Evolutionary conservation across 2,797 vertebrate genomes (phyloP).

Genomic region (Danio aesculapii): DNA sequence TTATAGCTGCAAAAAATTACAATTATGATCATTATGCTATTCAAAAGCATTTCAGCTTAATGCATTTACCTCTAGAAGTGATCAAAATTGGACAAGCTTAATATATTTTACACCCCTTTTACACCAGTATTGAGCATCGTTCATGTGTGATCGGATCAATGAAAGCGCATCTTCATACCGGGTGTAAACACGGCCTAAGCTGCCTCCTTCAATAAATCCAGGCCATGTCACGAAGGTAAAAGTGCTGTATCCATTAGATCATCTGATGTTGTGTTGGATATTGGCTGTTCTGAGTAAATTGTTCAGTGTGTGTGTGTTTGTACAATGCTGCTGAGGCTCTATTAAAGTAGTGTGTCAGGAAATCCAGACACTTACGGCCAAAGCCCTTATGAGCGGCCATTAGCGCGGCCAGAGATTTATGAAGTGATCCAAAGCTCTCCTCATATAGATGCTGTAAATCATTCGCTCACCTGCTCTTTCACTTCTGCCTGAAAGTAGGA

Average conservation of each 20-base stretch:
- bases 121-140: too few species aligned
- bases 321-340: conserved; percentile 25
- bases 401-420: conserved; percentile 57
- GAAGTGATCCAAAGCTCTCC: conserved; percentile 48
- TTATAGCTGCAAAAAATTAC: too few species aligned
- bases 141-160: too few species aligned
- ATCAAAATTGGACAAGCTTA: too few species aligned
- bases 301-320: conserved; percentile 9
- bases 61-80: too few species aligned
- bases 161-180: too few species aligned
- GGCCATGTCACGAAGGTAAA: conserved; percentile 13
- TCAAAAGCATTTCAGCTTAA: too few species aligned
- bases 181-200: background rate
- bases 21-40: too few species aligned
- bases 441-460: conserved; percentile 43
- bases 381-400: conserved; percentile 56
- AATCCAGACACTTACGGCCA: conserved; percentile 55
- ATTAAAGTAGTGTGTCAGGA: conserved; percentile 50
- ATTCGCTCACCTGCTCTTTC: conserved; percentile 33
- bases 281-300: conserved; percentile 5
- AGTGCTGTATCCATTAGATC: conserved; percentile 39
- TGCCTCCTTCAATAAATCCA: conserved; percentile 36
- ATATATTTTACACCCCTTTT: too few species aligned
- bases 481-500: conserved; percentile 12
- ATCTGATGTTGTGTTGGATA: background rate